Base-by-base conservation (phyloP, 2,888 invertebrate genomes). In the Scaptomyza polygonia region DNA sequence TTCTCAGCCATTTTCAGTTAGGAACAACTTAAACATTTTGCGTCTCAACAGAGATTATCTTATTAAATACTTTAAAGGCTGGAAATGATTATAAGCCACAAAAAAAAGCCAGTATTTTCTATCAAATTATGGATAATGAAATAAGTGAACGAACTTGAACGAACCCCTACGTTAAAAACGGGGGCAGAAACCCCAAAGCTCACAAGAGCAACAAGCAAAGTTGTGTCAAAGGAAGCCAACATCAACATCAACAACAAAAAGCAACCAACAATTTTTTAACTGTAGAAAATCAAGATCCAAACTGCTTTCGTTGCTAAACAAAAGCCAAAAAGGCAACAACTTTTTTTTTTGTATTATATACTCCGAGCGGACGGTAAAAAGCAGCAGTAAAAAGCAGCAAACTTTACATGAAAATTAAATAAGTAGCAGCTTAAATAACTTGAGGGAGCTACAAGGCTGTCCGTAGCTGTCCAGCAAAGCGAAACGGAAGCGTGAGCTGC, bases 381-480 rank as follows among this genome's bases (percentile, higher is more conserved):
- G 58, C 49, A 61, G 49, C 42, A 77, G 21, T 21, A 4, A 21
- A 14, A 25, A 53, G 58, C 49, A 61, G 49, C 42, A 77, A 39
- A 81, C 67, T 86, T 78, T 75, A 81, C 75, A 81, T 88, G 88
- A 86, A 86, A 88, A 84, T 88, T 81, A 88, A 88, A 88, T 88
- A 84, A 88, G 88, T 78, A 86, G 79, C 67, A 80, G 85, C 77
- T 84, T 84, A 88, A 88, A 84, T 68, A 83, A 86, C 78, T 88
- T 65, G 66, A 48, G 53, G 77, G 40, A 39, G 39, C 39, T 39
- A 21, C 21, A 21, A 21, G 29, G 39, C 45, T 39, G 27, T 52
- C 29, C n/a, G n/a, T n/a, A 21, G 21, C 21, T n/a, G n/a, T 52
- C 29, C 42, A 54, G 44, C 21, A 42, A 9, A 44, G n/a, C 45